These are phyloP conservation scores for Chlamydotis undulata DNA, from an alignment of 2,113 vertebrate genomes.

Conservation along the genomic window DNA sequence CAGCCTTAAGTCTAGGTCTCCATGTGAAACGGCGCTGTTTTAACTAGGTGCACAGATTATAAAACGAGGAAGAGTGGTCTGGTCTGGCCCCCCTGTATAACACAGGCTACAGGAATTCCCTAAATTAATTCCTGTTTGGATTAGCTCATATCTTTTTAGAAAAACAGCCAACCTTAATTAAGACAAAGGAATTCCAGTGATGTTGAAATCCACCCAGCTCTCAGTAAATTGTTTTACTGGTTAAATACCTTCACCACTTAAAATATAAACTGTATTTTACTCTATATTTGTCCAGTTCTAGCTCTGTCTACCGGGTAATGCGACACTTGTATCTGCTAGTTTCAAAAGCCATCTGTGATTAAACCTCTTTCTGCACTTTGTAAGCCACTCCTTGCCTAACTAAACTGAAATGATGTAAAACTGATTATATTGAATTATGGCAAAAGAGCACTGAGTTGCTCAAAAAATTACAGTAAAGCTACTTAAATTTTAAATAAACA, in stretches of 20 bases:
- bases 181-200: constrained; percentile 61
- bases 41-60: constrained; percentile 47
- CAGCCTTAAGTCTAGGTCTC: neutral
- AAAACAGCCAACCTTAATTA: constrained; percentile 66
- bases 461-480: constrained; percentile 43
- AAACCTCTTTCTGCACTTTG: constrained; percentile 3
- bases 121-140: constrained; percentile 70
- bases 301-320: neutral
- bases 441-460: neutral
- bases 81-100: constrained; percentile 22
- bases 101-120: constrained; percentile 56
- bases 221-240: constrained; percentile 24
- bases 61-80: constrained; percentile 52
- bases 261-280: constrained; percentile 9
- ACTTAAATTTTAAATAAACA: constrained; percentile 52
- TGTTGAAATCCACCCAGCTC: constrained; percentile 33
- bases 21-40: neutral
- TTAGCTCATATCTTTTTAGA: constrained; percentile 64
- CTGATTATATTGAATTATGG: constrained; percentile 5
- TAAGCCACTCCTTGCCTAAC: neutral
- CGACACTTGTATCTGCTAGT: neutral
- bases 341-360: neutral
- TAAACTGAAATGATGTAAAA: constrained; percentile 17
- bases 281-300: constrained; percentile 1
- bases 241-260: constrained; percentile 10